phyloP scores from a whole-genome alignment of 2,888 invertebrate species.

The Cetonia aurata region DNA sequence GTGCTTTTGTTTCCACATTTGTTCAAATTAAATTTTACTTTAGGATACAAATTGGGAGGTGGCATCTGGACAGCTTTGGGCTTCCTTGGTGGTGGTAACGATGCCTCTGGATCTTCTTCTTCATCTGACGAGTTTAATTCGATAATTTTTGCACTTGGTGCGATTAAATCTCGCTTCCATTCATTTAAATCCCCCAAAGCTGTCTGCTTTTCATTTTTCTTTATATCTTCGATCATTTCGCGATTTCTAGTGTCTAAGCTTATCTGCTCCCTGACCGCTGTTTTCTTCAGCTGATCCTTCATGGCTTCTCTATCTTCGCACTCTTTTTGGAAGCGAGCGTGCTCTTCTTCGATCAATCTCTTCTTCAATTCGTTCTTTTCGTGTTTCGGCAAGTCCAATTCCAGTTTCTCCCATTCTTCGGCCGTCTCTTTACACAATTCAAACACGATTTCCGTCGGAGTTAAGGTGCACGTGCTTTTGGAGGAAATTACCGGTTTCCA shows the following conservation, averaged over 20 bases:
- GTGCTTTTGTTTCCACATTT: conserved; percentile 62
- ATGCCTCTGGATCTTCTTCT: neutral
- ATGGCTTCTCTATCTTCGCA: conserved; percentile 69
- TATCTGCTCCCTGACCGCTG: conserved; percentile 73
- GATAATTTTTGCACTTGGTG: conserved; percentile 48
- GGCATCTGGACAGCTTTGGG: neutral
- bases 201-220: conserved; percentile 72
- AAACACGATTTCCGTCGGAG: conserved; percentile 74
- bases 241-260: conserved; percentile 71
- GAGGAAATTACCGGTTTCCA: conserved; percentile 72
- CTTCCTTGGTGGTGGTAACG: neutral
- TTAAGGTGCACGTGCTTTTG: conserved; percentile 75
- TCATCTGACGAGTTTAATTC: conserved; percentile 50
- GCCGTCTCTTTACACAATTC: conserved; percentile 75
- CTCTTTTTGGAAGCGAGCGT: conserved; percentile 70
- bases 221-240: conserved; percentile 73
- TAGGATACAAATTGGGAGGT: conserved; percentile 51
- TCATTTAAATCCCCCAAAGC: conserved; percentile 77
- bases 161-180: conserved; percentile 66
- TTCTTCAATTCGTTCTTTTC: conserved; percentile 72
- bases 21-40: conserved; percentile 56
- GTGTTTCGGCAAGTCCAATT: conserved; percentile 70
- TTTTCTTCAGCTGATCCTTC: conserved; percentile 71
- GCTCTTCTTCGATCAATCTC: conserved; percentile 71
- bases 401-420: conserved; percentile 71